These are phyloP conservation scores for Heteromyza rotundicornis DNA, from an alignment of 2,888 invertebrate species.

Conservation along the genomic window DNA sequence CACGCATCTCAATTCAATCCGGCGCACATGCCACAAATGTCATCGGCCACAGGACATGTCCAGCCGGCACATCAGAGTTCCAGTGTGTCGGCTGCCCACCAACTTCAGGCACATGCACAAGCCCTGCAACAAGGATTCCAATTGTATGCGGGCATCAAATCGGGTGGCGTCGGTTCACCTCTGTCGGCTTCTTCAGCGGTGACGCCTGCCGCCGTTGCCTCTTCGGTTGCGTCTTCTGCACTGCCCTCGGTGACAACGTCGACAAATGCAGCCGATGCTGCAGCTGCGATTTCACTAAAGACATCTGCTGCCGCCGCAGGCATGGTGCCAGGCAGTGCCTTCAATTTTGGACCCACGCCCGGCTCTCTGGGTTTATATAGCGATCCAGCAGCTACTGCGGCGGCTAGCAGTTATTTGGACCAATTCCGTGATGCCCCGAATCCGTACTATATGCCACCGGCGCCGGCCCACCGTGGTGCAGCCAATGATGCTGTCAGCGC, in stretches of 20 bases:
- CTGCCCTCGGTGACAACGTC: conserved; percentile 52
- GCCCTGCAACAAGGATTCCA: conserved; percentile 66
- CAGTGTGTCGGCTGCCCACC: conserved; percentile 38
- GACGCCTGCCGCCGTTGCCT: conserved; percentile 28
- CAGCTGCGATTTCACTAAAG: conserved; percentile 68
- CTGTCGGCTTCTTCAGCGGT: conserved; percentile 32
- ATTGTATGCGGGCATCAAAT: conserved; percentile 67
- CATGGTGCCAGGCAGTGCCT: conserved; percentile 82
- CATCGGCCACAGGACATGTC: conserved; percentile 34
- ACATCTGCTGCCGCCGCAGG: conserved; percentile 66
- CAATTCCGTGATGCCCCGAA: conserved; percentile 71
- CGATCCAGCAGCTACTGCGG: conserved; percentile 62
- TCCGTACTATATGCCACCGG: conserved; percentile 65
- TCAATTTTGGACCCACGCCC: conserved; percentile 79
- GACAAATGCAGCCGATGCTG: conserved; percentile 46
- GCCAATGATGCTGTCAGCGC: conserved; percentile 36
- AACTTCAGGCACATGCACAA: conserved; percentile 53
- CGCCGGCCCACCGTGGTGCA: conserved; percentile 61
- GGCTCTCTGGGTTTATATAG: conserved; percentile 64
- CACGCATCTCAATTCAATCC: conserved; percentile 37
- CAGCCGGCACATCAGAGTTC: conserved; percentile 48
- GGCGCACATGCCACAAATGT: conserved; percentile 44
- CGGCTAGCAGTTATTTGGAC: conserved; percentile 73
- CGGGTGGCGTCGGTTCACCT: conserved; percentile 53
- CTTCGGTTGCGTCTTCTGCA: conserved; percentile 39